These are phyloP conservation scores for Eupristina koningsbergeri DNA, from an alignment of 1,140 invertebrate genomes.

Conservation along the genomic window DNA sequence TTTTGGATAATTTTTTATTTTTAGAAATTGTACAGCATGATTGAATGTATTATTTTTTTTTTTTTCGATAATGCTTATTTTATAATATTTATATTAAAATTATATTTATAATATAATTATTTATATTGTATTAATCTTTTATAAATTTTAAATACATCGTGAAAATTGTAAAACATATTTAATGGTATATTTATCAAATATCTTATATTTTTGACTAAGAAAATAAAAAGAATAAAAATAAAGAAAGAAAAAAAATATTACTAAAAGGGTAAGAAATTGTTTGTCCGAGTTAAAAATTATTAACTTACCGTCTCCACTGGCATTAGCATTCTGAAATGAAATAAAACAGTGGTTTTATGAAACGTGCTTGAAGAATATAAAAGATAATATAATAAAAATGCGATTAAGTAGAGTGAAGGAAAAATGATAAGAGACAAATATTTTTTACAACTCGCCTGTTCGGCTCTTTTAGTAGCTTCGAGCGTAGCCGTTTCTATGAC, in stretches of 20 bases:
- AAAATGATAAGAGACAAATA: background rate
- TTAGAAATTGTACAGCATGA: too few species aligned
- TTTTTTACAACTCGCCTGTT: slow-evolving; percentile 36
- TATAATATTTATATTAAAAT: too few species aligned
- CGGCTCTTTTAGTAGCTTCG: slow-evolving; percentile 63
- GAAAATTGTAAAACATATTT: too few species aligned
- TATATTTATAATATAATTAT: too few species aligned
- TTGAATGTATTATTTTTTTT: too few species aligned
- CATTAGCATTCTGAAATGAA: slow-evolving; percentile 33
- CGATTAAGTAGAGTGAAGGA: background rate
- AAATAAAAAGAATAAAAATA: background rate
- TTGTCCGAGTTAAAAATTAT: background rate
- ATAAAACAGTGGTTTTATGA: background rate
- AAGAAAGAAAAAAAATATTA: too few species aligned
- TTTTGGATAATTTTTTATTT: too few species aligned
- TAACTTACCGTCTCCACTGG: slow-evolving; percentile 35
- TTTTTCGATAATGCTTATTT: too few species aligned
- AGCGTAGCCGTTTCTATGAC: slow-evolving; percentile 67
- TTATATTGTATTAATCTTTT: too few species aligned
- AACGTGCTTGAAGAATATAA: background rate
- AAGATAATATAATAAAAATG: background rate
- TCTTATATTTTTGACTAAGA: background rate
- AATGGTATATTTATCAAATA: background rate
- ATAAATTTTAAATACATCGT: background rate
- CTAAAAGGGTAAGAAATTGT: too few species aligned